Conservation (phyloP, 2,797 vertebrate genomes). For the Acanthurus lineatus region DNA sequence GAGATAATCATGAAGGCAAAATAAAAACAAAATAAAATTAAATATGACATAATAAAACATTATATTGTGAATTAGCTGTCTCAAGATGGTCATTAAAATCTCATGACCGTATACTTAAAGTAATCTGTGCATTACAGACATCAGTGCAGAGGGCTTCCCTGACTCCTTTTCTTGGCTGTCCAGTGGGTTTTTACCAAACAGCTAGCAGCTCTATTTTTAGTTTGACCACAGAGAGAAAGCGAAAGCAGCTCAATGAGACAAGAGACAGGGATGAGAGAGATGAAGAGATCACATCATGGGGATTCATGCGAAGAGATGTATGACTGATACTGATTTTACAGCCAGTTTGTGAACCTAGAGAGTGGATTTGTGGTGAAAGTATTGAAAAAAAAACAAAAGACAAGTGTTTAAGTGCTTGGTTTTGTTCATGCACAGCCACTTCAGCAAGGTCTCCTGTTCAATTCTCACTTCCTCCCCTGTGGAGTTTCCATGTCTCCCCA, state of each 20-base stretch:
- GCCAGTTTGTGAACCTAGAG: background rate
- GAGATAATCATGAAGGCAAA: background rate
- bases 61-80: background rate
- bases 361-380: background rate
- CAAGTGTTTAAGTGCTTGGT: background rate
- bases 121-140: background rate
- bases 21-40: background rate
- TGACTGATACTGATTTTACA: background rate
- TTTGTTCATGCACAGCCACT: too few species aligned
- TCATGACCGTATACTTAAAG: background rate
- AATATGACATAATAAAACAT: background rate
- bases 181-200: slow-evolving; percentile 39
- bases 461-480: background rate
- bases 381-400: background rate
- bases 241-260: slow-evolving; percentile 42
- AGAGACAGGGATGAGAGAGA: slow-evolving; percentile 6
- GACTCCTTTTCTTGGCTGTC: slow-evolving; percentile 19
- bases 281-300: background rate
- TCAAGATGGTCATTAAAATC: background rate
- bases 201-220: slow-evolving; percentile 64
- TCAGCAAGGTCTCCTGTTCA: background rate
- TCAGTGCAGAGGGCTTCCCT: slow-evolving; percentile 33
- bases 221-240: slow-evolving; percentile 44
- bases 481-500: background rate
- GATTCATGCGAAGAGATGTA: background rate